Percentiles rank a stretch among this genome's conserved stretches.
phyloP scores from a whole-genome alignment of 2,888 invertebrate species.

The Pyrrhia umbra region DNA sequence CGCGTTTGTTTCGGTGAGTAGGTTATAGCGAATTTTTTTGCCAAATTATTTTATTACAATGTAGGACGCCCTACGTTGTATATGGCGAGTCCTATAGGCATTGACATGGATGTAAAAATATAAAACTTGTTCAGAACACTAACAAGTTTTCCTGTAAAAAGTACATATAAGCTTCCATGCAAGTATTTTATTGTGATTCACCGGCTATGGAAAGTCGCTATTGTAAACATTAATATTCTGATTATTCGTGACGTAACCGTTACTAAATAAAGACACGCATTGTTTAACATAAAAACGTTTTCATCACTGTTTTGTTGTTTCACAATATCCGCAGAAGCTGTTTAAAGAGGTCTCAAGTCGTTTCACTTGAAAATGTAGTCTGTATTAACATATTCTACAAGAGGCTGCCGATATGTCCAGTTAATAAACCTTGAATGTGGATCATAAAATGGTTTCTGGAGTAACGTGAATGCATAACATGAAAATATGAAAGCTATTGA shows the following conservation, averaged over 20 bases:
- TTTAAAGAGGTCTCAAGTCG: constrained; percentile 2
- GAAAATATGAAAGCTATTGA: too few species aligned
- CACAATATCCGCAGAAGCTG: constrained; percentile 14
- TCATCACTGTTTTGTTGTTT: constrained; percentile 26
- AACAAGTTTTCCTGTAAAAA: background rate
- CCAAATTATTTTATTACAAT: background rate
- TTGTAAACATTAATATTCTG: background rate
- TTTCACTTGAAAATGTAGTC: background rate
- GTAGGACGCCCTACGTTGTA: background rate
- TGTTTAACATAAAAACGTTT: constrained; percentile 37
- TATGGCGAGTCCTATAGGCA: background rate
- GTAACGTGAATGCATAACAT: too few species aligned
- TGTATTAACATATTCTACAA: constrained; percentile 2
- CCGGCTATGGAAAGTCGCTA: constrained; percentile 34
- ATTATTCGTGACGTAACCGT: constrained; percentile 19
- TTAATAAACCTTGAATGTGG: background rate
- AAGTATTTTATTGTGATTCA: constrained; percentile 2
- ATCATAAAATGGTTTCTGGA: background rate
- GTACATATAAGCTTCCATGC: background rate
- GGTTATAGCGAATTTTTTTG: background rate
- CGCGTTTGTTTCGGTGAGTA: background rate
- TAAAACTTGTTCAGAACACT: background rate
- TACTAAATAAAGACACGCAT: constrained; percentile 19
- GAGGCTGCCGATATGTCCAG: background rate
- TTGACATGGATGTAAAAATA: background rate